These are phyloP conservation scores for Eulemur coronatus DNA, from an alignment of 2,797 vertebrate species.

Conservation along the genomic window DNA sequence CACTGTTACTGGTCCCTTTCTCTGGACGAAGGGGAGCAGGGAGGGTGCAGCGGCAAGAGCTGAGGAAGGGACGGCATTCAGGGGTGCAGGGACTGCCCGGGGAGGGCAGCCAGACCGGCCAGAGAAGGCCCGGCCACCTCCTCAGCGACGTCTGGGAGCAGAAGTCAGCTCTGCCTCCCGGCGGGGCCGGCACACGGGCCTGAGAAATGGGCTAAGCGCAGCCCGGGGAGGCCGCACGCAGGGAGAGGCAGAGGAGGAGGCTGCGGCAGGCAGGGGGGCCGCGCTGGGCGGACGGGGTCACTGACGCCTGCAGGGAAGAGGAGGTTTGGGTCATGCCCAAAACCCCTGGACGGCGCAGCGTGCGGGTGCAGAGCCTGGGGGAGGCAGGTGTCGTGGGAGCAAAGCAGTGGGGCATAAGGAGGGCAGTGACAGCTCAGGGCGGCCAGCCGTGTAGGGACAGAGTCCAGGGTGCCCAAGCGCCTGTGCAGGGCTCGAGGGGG, in stretches of 20 bases:
- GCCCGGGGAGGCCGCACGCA: background rate
- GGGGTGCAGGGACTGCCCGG: background rate
- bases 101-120: background rate
- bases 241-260: background rate
- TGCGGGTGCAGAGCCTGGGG: fast-evolving
- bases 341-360: fast-evolving
- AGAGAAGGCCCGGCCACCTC: background rate
- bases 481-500: background rate
- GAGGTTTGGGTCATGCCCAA: background rate
- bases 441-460: too few species aligned
- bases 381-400: background rate
- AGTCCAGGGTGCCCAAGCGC: fast-evolving
- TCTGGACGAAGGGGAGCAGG: background rate
- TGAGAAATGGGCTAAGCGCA: fast-evolving
- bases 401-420: background rate
- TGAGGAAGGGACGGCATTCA: background rate
- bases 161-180: background rate
- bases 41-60: background rate
- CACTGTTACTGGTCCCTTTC: background rate
- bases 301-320: background rate
- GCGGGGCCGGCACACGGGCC: fast-evolving
- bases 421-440: too few species aligned
- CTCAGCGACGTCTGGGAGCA: background rate
- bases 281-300: fast-evolving
- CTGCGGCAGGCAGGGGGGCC: fast-evolving